Evolutionary conservation across 2,888 invertebrate species (phyloP).

Genomic region (Actias luna): DNA sequence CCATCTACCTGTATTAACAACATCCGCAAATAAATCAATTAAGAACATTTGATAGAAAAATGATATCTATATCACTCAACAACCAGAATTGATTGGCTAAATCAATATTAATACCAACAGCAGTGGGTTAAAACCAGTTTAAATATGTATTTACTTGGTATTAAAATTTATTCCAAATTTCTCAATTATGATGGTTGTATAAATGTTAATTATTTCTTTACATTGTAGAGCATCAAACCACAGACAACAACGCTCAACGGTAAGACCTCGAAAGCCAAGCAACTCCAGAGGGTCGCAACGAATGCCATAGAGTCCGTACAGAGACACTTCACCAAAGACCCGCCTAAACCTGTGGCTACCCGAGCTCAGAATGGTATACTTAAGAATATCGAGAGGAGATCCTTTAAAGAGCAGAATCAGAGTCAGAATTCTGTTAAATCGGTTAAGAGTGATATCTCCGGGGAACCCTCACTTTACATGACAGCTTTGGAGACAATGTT

Average conservation of each 20-base stretch:
- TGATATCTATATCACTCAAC: too few species aligned
- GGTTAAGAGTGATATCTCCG: constrained; percentile 85
- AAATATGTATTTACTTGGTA: too few species aligned
- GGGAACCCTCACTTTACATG: constrained; percentile 88
- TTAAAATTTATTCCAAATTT: background rate
- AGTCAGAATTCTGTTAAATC: constrained; percentile 67
- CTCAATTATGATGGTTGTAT: background rate
- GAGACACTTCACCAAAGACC: constrained; percentile 67
- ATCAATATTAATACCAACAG: too few species aligned
- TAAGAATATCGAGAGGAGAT: constrained; percentile 65
- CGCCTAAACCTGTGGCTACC: constrained; percentile 56
- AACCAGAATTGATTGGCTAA: too few species aligned
- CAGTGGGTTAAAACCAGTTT: too few species aligned
- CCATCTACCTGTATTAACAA: too few species aligned
- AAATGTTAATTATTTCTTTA: constrained; percentile 14
- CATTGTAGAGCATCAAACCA: constrained; percentile 68
- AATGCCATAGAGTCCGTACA: constrained; percentile 68
- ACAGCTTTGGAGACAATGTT: constrained; percentile 89
- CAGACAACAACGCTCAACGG: constrained; percentile 54
- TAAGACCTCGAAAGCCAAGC: constrained; percentile 74
- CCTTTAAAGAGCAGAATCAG: constrained; percentile 57
- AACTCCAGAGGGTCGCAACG: constrained; percentile 60
- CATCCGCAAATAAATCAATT: too few species aligned
- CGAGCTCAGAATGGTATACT: constrained; percentile 70
- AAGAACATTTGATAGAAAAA: too few species aligned